phyloP scores from a whole-genome alignment of 2,888 invertebrate genomes.

The Barypeithes pellucidus region DNA sequence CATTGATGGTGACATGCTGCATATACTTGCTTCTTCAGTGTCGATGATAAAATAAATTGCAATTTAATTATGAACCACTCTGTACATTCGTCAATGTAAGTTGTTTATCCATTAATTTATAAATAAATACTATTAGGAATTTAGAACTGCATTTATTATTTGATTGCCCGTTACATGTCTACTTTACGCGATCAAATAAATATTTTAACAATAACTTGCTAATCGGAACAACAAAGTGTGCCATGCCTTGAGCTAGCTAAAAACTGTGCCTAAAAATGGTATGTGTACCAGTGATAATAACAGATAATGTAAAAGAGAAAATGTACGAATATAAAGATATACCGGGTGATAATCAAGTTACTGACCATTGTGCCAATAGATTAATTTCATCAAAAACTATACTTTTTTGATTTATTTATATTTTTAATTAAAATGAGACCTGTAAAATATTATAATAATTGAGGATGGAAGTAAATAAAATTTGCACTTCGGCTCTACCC shows the following conservation, averaged over 20 bases:
- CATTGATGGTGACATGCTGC: too few species aligned
- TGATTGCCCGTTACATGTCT: constrained; percentile 40
- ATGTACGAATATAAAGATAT: background rate
- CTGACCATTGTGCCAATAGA: too few species aligned
- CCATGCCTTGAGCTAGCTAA: constrained; percentile 27
- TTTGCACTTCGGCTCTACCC: too few species aligned
- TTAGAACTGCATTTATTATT: constrained; percentile 24
- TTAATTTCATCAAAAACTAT: too few species aligned
- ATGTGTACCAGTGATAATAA: constrained; percentile 37
- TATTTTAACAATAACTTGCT: constrained; percentile 28
- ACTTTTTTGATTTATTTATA: too few species aligned
- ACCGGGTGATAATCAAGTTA: background rate
- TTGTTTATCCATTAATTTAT: constrained; percentile 26
- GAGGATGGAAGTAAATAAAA: too few species aligned
- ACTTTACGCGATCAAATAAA: constrained; percentile 41
- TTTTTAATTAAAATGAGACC: too few species aligned
- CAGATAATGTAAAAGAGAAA: constrained; percentile 27
- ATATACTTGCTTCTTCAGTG: too few species aligned
- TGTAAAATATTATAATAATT: too few species aligned
- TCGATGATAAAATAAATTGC: too few species aligned
- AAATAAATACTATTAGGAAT: constrained; percentile 34
- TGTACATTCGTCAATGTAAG: constrained; percentile 31
- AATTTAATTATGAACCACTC: background rate
- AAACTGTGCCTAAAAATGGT: constrained; percentile 32
- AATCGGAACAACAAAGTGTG: constrained; percentile 43